Conservation (phyloP, 1,140 invertebrate genomes). For the Lepidurus couesii region DNA sequence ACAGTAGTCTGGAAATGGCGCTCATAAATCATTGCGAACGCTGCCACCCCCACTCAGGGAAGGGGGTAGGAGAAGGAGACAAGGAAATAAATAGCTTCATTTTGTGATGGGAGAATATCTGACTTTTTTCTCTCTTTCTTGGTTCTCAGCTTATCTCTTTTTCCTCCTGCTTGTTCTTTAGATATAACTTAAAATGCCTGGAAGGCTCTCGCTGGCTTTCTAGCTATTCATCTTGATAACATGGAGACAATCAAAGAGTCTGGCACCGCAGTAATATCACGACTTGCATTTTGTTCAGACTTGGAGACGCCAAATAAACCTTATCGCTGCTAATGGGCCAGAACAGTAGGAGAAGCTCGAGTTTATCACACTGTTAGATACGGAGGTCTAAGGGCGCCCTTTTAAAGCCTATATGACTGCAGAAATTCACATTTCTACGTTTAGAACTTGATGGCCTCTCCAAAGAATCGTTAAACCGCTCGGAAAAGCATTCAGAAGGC, state of each 20-base stretch:
- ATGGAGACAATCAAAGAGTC: too few relatives aligned
- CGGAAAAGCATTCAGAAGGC: background rate
- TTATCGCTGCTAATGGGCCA: background rate
- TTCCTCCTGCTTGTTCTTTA: background rate
- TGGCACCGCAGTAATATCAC: too few relatives aligned
- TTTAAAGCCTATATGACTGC: background rate
- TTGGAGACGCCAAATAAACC: background rate
- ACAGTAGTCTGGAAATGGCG: conserved; percentile 14
- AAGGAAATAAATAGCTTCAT: conserved; percentile 2
- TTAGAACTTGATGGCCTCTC: background rate
- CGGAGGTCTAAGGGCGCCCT: background rate
- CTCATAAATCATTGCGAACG: conserved; percentile 4
- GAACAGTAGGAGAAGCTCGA: background rate
- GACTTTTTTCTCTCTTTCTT: background rate
- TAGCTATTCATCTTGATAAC: too few relatives aligned
- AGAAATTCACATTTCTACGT: background rate
- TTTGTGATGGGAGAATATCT: background rate
- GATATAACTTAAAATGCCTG: too few relatives aligned
- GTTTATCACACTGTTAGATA: conserved; percentile 2
- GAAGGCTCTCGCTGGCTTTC: too few relatives aligned
- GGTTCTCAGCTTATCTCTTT: background rate
- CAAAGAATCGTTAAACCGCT: background rate
- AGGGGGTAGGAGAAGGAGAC: background rate
- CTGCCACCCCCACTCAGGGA: background rate
- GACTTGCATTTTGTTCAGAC: too few relatives aligned